Evolutionary conservation across 2,888 invertebrate species (phyloP), one percentile per base, ranked within the genome.

Genomic region (Drosophila greeni): DNA sequence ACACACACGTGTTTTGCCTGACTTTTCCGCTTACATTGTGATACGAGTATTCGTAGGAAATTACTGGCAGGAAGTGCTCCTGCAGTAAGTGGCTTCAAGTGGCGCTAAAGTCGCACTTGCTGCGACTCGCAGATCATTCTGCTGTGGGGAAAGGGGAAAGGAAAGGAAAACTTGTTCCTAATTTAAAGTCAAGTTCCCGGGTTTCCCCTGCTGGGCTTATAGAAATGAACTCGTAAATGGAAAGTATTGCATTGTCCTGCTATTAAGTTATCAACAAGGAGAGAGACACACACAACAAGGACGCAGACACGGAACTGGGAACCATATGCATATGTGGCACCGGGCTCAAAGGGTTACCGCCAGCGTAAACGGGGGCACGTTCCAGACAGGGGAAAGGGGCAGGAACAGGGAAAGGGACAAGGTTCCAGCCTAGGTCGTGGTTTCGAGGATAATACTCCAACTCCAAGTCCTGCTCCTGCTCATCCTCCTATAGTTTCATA

Each of bases 241-340:
- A 82, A 79, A 70, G 66, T 70, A 66, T 73, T 69, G 69, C 73
- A 75, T 70, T 75, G 76, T 76, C 72, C 73, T 70, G 74, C 74
- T 74, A 82, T 85, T 82, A 84, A 78, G 78, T 73, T 85, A 86
- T 85, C 84, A 82, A 76, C 77, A 75, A 78, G 69, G 59, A 43
- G 70, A 53, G 73, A 47, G 62, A 70, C 24, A 26, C 24, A 24
- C n/a, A 6, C 64, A 56, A 67, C 64, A 59, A 48, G 60, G 42
- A 37, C 23, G 33, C 43, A 49, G 47, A 64, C 58, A 51, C 36
- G 40, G 36, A 29, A 29, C 12, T 23, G 48, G 43, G 57, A 57
- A 64, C 52, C 56, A 70, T 64, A 56, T 70, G 64, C 59, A 66
- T 67, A 48, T 43, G 49, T 24, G 42, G 11, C 11, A 5, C 18